Evolutionary conservation across 2,888 invertebrate species (phyloP).

Genomic region (Pedicia rivosa): DNA sequence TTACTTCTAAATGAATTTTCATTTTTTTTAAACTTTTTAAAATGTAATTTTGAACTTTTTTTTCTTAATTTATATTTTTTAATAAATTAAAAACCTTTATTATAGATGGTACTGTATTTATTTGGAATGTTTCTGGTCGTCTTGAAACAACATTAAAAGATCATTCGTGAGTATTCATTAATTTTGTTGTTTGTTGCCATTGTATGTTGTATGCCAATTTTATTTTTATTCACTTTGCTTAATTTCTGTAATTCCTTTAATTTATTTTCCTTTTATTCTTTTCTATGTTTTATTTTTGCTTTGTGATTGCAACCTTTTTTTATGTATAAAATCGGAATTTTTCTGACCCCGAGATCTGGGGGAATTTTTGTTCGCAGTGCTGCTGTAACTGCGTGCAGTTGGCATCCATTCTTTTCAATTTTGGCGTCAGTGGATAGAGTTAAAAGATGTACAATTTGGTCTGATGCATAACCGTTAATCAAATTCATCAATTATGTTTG

Average conservation of each 20-base stretch:
- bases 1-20: no score
- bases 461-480: constrained; percentile 38
- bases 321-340: neutral
- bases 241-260: no score
- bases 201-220: neutral
- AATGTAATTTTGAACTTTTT: no score
- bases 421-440: constrained; percentile 71
- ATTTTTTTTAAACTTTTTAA: no score
- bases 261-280: no score
- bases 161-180: constrained; percentile 47
- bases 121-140: constrained; percentile 74
- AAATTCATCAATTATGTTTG: no score
- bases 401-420: constrained; percentile 70
- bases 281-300: no score
- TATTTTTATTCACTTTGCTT: neutral
- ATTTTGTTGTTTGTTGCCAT: constrained; percentile 6
- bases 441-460: constrained; percentile 70
- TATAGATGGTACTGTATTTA: constrained; percentile 75
- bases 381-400: constrained; percentile 73
- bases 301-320: no score
- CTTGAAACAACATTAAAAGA: constrained; percentile 67
- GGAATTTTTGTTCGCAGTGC: constrained; percentile 43
- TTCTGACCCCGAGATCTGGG: constrained; percentile 9
- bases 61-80: no score
- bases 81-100: no score